These are phyloP conservation scores for Leptatherina wallacei DNA, from an alignment of 2,797 vertebrate species.

Conservation along the genomic window DNA sequence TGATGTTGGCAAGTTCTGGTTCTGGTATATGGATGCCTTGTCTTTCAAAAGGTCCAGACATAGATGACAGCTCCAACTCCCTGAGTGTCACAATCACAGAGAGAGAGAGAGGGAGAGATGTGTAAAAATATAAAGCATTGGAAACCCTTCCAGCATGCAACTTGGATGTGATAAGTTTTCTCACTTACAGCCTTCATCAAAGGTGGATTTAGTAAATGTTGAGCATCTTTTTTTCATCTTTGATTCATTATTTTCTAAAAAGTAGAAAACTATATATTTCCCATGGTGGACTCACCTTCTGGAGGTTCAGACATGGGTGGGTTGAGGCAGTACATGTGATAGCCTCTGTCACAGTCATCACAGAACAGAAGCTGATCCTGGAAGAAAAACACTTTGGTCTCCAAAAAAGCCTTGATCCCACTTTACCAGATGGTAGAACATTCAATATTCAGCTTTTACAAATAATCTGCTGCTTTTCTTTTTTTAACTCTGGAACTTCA, in stretches of 20 bases:
- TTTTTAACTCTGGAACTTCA: background rate
- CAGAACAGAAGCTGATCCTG: constrained; percentile 91
- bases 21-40: constrained; percentile 97
- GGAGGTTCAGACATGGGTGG: constrained; percentile 95
- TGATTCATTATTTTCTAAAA: background rate
- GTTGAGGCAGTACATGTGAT: constrained; percentile 96
- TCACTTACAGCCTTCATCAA: background rate
- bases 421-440: too few relatives aligned
- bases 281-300: constrained; percentile 84
- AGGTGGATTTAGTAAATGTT: background rate
- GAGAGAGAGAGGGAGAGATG: too few relatives aligned
- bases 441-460: background rate
- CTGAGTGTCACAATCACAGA: constrained; percentile 68
- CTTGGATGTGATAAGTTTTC: background rate
- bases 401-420: background rate
- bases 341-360: constrained; percentile 94
- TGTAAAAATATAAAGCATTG: too few relatives aligned
- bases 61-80: constrained; percentile 97
- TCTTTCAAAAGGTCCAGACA: constrained; percentile 96
- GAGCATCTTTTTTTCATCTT: background rate
- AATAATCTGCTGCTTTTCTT: background rate
- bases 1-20: constrained; percentile 85
- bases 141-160: too few relatives aligned
- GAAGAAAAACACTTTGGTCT: background rate
- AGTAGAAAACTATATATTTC: background rate